Base-by-base conservation (phyloP, 2,888 invertebrate genomes). In the Idaea aversata region DNA sequence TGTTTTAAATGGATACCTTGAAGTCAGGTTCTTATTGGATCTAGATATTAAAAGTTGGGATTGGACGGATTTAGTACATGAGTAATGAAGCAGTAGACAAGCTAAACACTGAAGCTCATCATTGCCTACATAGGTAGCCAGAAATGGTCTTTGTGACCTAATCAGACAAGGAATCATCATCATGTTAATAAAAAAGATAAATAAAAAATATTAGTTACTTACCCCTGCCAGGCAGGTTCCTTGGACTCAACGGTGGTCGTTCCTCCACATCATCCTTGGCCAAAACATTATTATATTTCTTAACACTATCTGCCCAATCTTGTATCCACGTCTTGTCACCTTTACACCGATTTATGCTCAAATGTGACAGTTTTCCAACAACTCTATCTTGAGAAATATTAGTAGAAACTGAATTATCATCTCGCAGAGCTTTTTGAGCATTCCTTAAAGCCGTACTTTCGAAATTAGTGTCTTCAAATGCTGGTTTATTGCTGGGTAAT, bases 251-350 rank as follows among this genome's bases (percentile, higher is more conserved):
- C 0, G 93, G 93, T 5, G 91, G 90, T 57, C 88, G 75, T 15
- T 90, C 90, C 47, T 88, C 84, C 7, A 86, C 72, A 15, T 76
- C 75, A 73, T 86, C 85, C 34, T 84, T 84, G 10, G 79, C 82
- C 63, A 88, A 69, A 0, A 85, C 79, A 74, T 93, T 86, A 15
- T 88, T 90, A 70, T 93, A 93, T 71, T 91, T 93, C 76, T 93
- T 93, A 0, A 94, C 95, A 79, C 95, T 94, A 57, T 94, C 93
- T 0, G 95, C 95, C 95, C 95, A 95, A 70, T 95, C 94, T 73
- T 94, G 94, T 0, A 95, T 95, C 95, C 95, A 95, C 0, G 92
- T 91, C 67, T 93, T 93, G 71, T 93, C 93, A 15, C 93, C 93
- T 75, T 91, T 93, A 76, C 93, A 93, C 66, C 93, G 76, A 66